Evolutionary conservation across 2,888 invertebrate species (phyloP), one percentile per base, ranked within the genome.

Genomic region (Lissocephala sabroskyi): DNA sequence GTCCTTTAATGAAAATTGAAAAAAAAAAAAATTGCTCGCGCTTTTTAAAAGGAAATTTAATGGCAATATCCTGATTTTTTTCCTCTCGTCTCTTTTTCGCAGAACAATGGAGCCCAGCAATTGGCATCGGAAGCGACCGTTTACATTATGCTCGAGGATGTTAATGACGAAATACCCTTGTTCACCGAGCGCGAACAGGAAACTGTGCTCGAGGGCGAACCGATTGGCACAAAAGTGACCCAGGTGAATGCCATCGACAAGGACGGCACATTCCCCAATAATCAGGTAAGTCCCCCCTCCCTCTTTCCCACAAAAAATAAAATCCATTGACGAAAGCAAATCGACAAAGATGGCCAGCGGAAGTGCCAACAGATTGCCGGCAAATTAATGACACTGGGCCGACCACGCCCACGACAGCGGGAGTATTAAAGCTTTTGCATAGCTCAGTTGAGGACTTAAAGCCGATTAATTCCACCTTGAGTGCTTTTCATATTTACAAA

Each of bases 81-180:
- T n/a, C n/a, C n/a, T n/a, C n/a, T n/a, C n/a, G n/a, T n/a, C n/a
- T n/a, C n/a, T n/a, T n/a, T n/a, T n/a, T n/a, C n/a, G 14, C 82
- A 96, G 96, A 97, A 97, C 86, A 96, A 97, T 85, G 96, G 96
- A 49, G 95, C 95, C 45, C 96, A 96, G 82, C 97, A 97, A 86
- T 87, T 97, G 80, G 96, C 96, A 49, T 95, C 95, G 13, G 96
- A 96, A 86, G 94, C 96, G 26, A 96, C 96, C 29, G 95, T 97
- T 63, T 93, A 91, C 86, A 95, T 97, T 77, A 92, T 94, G 88
- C 87, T 98, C 57, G 94, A 95, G 85, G 97, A 98, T 85, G 96
- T 97, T 50, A 98, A 98, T 86, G 98, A 98, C 84, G 97, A 98
- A 86, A 95, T 96, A 78, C 97, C 98, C 17, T 87, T 96, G 62